phyloP scores from a whole-genome alignment of 2,888 invertebrate genomes.

The Zaprionus obscuricornis region DNA sequence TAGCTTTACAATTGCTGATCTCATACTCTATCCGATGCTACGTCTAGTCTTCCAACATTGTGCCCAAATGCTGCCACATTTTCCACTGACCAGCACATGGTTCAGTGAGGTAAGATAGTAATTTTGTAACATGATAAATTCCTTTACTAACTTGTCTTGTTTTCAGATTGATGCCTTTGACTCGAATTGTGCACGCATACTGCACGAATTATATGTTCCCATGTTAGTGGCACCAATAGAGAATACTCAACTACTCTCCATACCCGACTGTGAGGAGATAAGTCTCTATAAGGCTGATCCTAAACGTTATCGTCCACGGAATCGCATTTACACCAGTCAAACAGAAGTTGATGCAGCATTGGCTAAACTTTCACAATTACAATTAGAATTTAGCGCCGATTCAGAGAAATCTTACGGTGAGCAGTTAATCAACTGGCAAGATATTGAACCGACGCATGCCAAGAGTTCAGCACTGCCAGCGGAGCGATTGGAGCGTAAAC shows the following conservation, averaged over 20 bases:
- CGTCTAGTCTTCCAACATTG: conserved; percentile 85
- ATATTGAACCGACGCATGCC: conserved; percentile 88
- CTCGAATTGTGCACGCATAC: conserved; percentile 60
- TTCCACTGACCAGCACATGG: conserved; percentile 88
- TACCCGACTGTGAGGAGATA: conserved; percentile 75
- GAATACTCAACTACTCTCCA: conserved; percentile 44
- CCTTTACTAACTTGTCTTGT: not conserved
- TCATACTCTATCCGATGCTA: conserved; percentile 90
- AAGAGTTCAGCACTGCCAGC: conserved; percentile 91
- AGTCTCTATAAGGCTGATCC: conserved; percentile 88
- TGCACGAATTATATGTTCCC: conserved; percentile 66
- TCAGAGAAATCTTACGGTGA: conserved; percentile 61
- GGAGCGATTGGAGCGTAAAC: conserved; percentile 89
- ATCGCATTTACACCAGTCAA: conserved; percentile 90
- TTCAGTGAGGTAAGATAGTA: conserved; percentile 82
- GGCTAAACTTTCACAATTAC: conserved; percentile 73
- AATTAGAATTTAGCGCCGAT: conserved; percentile 71
- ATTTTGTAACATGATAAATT: not conserved
- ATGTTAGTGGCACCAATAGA: conserved; percentile 33
- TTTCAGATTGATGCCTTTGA: conserved; percentile 77
- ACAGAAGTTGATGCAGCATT: conserved; percentile 87
- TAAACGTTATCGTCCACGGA: conserved; percentile 89
- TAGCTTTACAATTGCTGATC: conserved; percentile 91
- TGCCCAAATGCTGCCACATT: conserved; percentile 67
- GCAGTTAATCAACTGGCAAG: conserved; percentile 87